Evolutionary conservation across 2,797 vertebrate genomes (phyloP).

Genomic region (Argya squamiceps): DNA sequence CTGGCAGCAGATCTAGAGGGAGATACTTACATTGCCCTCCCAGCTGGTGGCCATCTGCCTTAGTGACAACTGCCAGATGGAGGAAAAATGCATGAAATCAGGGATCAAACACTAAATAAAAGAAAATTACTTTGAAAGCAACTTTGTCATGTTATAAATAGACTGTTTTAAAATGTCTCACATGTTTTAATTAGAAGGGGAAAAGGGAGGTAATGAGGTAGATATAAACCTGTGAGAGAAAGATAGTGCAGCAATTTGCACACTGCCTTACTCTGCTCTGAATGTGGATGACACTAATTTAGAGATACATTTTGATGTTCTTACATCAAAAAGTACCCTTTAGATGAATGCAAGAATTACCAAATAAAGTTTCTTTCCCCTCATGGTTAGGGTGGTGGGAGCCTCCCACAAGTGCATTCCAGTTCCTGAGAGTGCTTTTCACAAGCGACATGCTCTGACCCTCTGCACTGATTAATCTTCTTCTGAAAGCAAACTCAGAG

Average conservation of each 20-base stretch:
- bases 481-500: not conserved
- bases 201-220: slow-evolving; percentile 22
- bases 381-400: not conserved
- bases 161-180: slow-evolving; percentile 69
- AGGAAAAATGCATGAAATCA: slow-evolving; percentile 66
- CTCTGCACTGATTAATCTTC: not conserved
- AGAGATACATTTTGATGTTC: slow-evolving; percentile 48
- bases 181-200: slow-evolving; percentile 68
- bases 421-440: not conserved
- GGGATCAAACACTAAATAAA: slow-evolving; percentile 78
- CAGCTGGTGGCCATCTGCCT: slow-evolving; percentile 83
- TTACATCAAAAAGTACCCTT: slow-evolving; percentile 40
- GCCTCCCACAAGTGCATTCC: not conserved
- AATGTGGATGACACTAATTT: slow-evolving; percentile 60
- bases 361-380: not conserved
- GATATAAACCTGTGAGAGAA: not conserved
- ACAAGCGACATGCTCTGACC: not conserved
- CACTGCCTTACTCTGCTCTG: not conserved
- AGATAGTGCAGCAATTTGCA: not conserved
- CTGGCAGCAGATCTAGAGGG: slow-evolving; percentile 46
- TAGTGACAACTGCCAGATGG: slow-evolving; percentile 82
- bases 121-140: slow-evolving; percentile 76
- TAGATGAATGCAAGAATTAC: slow-evolving; percentile 52
- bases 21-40: slow-evolving; percentile 67
- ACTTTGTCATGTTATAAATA: slow-evolving; percentile 72